Evolutionary conservation across 1,140 invertebrate species (phyloP).

Genomic region (Drosophila fuyamai): DNA sequence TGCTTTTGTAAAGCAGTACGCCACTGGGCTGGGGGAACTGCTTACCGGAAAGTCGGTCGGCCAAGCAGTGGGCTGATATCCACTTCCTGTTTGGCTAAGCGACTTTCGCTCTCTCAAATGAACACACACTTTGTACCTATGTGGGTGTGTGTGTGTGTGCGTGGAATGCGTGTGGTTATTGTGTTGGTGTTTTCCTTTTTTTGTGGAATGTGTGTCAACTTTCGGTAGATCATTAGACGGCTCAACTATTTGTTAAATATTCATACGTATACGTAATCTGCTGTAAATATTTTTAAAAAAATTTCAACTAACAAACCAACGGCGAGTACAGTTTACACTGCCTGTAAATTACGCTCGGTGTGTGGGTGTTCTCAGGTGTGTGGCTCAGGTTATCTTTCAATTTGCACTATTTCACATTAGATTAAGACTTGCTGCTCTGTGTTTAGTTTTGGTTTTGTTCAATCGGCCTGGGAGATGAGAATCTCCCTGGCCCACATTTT

Average conservation of each 20-base stretch:
- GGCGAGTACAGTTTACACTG: slow-evolving; percentile 80
- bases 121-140: slow-evolving; percentile 68
- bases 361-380: slow-evolving; percentile 48
- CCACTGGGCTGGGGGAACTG: slow-evolving; percentile 11
- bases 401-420: slow-evolving; percentile 62
- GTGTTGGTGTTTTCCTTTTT: slow-evolving; percentile 31
- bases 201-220: slow-evolving; percentile 70
- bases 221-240: slow-evolving; percentile 72
- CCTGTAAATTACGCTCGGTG: slow-evolving; percentile 40
- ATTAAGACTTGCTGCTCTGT: slow-evolving; percentile 52
- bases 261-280: slow-evolving; percentile 55
- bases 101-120: slow-evolving; percentile 59
- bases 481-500: slow-evolving; percentile 16
- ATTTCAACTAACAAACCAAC: slow-evolving; percentile 81
- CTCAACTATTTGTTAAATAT: slow-evolving; percentile 66
- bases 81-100: slow-evolving; percentile 37
- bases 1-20: slow-evolving; percentile 47
- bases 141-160: slow-evolving; percentile 42
- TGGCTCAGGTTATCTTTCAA: slow-evolving; percentile 47
- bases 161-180: slow-evolving; percentile 42
- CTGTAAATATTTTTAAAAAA: slow-evolving; percentile 75
- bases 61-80: slow-evolving; percentile 21
- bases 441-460: slow-evolving; percentile 26
- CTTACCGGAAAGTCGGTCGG: slow-evolving; percentile 34
- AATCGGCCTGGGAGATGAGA: slow-evolving; percentile 5